Conservation (phyloP, 2,797 vertebrate species). For the Microcaecilia unicolor region DNA sequence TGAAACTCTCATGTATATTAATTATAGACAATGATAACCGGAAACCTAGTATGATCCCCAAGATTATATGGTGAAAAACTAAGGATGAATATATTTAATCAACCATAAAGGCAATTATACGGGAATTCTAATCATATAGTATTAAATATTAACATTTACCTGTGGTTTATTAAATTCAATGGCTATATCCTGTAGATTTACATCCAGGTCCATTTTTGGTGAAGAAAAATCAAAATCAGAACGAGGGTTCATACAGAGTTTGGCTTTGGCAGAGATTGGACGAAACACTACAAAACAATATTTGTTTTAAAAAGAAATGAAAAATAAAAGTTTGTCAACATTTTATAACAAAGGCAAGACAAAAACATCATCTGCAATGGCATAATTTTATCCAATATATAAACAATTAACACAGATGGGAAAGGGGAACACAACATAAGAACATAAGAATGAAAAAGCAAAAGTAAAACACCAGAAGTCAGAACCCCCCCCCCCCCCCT, state of each 20-base stretch:
- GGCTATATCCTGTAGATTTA: slow-evolving; percentile 82
- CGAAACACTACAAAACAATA: slow-evolving; percentile 73
- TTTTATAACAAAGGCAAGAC: background rate
- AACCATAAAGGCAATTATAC: no score
- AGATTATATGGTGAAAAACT: no score
- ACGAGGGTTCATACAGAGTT: slow-evolving; percentile 89
- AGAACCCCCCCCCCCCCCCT: no score
- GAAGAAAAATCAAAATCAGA: slow-evolving; percentile 87
- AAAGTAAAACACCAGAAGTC: no score
- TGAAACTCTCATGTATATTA: no score
- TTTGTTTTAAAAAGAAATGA: slow-evolving; percentile 4
- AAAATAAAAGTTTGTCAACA: slow-evolving; percentile 1
- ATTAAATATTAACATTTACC: slow-evolving; percentile 58
- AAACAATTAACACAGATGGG: background rate
- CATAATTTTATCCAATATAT: background rate
- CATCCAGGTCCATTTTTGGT: slow-evolving; percentile 83
- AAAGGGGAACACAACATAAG: background rate
- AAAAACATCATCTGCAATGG: background rate
- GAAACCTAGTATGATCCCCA: no score
- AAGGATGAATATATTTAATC: no score
- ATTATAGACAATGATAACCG: no score
- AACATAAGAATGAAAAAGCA: no score
- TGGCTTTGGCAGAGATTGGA: slow-evolving; percentile 87
- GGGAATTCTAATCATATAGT: no score
- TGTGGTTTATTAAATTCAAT: slow-evolving; percentile 87